Percentiles rank a stretch among this genome's conserved stretches.
Conservation (phyloP, 2,888 invertebrate genomes). For the Andrena praecox region DNA sequence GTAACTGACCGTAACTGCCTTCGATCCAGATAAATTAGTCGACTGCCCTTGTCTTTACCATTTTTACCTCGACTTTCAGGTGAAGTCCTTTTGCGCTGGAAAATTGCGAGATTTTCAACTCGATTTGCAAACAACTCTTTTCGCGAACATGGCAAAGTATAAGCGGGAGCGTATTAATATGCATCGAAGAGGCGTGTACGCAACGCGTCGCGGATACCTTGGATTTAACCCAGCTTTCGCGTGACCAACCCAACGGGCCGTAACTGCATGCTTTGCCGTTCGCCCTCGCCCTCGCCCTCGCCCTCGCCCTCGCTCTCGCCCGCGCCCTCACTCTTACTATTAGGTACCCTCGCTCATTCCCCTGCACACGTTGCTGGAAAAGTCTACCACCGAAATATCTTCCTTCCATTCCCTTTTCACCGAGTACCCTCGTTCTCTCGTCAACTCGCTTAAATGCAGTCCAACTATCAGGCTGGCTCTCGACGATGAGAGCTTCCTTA, state of each 20-base stretch:
- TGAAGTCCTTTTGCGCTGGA: neutral
- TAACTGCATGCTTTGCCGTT: neutral
- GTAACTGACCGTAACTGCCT: neutral
- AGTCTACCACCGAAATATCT: slow-evolving; percentile 23
- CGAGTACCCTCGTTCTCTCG: neutral
- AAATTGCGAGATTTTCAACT: slow-evolving; percentile 48
- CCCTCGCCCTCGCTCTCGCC: neutral
- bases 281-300: neutral
- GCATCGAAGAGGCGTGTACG: slow-evolving; percentile 7
- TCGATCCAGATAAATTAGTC: slow-evolving; percentile 9
- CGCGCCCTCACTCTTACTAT: neutral
- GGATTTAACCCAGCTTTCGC: slow-evolving; percentile 34
- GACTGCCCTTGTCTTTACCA: neutral
- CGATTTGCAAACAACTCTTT: slow-evolving; percentile 61
- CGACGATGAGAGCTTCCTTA: neutral
- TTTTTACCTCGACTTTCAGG: neutral
- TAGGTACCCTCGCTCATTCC: too few relatives aligned
- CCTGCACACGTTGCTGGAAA: neutral
- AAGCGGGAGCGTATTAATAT: slow-evolving; percentile 8
- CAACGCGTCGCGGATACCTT: slow-evolving; percentile 24
- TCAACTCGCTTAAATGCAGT: neutral
- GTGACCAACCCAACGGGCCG: slow-evolving; percentile 33
- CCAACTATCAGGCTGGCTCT: neutral
- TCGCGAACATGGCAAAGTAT: neutral
- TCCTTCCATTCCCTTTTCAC: slow-evolving; percentile 1